Evolutionary conservation across 2,113 vertebrate genomes (phyloP).

Genomic region (Mobula birostris): DNA sequence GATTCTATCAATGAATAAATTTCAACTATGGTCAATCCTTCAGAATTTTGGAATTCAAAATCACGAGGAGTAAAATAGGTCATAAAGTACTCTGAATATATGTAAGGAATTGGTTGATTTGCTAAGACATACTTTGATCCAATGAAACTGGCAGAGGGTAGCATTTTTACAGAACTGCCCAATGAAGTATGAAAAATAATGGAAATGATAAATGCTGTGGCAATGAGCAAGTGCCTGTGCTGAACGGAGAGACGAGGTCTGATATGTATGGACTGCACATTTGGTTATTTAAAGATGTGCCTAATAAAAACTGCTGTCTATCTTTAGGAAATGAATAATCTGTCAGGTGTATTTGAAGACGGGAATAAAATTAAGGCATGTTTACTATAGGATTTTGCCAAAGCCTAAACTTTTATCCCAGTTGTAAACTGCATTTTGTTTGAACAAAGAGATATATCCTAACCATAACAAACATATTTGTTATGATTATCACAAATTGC

Average conservation of each 20-base stretch:
- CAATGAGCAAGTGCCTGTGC: background rate
- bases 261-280: background rate
- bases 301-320: background rate
- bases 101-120: background rate
- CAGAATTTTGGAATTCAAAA: background rate
- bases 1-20: background rate
- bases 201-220: background rate
- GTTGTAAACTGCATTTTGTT: background rate
- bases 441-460: background rate
- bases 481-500: background rate
- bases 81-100: background rate
- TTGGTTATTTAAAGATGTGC: background rate
- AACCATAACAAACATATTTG: background rate
- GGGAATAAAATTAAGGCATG: background rate
- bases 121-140: background rate
- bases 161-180: background rate
- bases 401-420: background rate
- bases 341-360: background rate
- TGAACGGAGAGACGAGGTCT: background rate
- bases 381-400: background rate
- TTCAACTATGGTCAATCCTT: background rate
- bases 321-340: background rate
- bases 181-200: background rate
- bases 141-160: background rate
- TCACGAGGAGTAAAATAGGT: background rate